These are phyloP conservation scores for Drymodes brunneopygia DNA, from an alignment of 2,113 vertebrate genomes.

Conservation along the genomic window DNA sequence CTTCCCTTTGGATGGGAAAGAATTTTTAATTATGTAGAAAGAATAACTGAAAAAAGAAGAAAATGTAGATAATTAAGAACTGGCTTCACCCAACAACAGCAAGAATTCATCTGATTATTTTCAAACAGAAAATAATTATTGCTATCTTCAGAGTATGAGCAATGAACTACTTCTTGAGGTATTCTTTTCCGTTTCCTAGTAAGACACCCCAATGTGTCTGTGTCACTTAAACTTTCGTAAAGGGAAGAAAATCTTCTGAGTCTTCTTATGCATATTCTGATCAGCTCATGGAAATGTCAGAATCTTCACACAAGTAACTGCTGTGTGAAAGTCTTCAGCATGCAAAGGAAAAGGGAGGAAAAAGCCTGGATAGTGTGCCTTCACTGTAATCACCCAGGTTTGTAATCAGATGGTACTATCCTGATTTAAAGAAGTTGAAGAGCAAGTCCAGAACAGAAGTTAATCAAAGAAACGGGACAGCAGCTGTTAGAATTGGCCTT, in stretches of 20 bases:
- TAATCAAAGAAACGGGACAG: background rate
- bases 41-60: background rate
- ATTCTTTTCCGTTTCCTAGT: background rate
- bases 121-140: background rate
- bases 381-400: background rate
- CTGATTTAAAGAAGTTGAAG: background rate
- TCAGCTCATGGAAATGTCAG: background rate
- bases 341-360: background rate
- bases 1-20: background rate
- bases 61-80: background rate
- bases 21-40: constrained; percentile 41
- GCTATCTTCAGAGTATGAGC: background rate
- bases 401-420: background rate
- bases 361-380: background rate
- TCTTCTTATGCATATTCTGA: constrained; percentile 10
- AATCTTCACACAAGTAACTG: background rate
- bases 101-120: background rate
- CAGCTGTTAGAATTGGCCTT: background rate
- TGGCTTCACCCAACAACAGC: background rate
- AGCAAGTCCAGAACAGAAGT: background rate
- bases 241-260: background rate
- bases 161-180: background rate
- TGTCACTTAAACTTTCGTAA: background rate
- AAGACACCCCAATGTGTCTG: background rate
- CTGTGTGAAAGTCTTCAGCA: background rate